Evolutionary conservation across 1,140 invertebrate genomes (phyloP).

Genomic region (Aphis gossypii): DNA sequence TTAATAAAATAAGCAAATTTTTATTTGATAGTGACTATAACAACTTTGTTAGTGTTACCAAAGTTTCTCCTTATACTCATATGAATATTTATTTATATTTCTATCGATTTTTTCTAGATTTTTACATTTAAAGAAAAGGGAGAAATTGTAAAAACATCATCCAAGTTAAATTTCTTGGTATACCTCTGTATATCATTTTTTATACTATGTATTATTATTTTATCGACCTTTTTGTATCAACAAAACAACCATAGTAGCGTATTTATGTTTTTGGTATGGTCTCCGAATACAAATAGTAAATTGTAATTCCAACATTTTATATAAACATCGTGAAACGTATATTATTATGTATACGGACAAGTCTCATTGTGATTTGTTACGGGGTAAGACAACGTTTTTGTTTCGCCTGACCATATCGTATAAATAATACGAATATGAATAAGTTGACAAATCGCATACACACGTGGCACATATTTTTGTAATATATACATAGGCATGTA

Average conservation of each 20-base stretch:
- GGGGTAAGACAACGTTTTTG: background rate
- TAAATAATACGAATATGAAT: constrained; percentile 1
- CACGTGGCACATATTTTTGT: background rate
- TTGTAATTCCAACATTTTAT: background rate
- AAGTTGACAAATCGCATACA: background rate
- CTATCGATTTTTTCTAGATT: background rate
- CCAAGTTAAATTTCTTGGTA: background rate
- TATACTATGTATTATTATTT: background rate
- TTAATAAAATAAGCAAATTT: too few species aligned
- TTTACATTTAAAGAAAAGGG: background rate
- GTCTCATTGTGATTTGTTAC: background rate
- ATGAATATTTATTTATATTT: background rate
- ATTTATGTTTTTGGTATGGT: background rate
- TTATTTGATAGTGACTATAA: background rate
- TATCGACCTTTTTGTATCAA: background rate
- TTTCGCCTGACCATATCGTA: background rate
- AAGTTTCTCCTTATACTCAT: background rate
- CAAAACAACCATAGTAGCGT: background rate
- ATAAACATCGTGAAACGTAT: background rate
- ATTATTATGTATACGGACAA: background rate
- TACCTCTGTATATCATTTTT: background rate
- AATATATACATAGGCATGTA: background rate
- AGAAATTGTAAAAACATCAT: background rate
- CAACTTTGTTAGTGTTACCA: background rate
- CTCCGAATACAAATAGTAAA: background rate